Base-by-base conservation (phyloP, 2,888 invertebrate genomes). In the Apoderus coryli region DNA sequence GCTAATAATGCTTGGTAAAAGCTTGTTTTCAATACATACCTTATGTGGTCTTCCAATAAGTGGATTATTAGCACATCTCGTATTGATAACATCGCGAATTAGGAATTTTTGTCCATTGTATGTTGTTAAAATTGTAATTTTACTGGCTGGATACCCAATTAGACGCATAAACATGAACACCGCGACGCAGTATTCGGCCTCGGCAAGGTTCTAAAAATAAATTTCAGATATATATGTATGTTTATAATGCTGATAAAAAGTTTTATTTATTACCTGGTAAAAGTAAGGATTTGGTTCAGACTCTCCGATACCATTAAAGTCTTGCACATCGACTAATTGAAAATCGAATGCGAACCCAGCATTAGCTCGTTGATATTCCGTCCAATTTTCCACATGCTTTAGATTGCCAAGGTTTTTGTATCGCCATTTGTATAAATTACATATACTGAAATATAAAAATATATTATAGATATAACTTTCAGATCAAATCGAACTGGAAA, bases 51-150 rank as follows among this genome's bases (percentile, higher is more conserved):
- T 65, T 10, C 96, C 96, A 44, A 98, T 90, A 30, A 96, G 66
- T 1, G 93, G 89, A 64, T 98, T 98, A 37, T 77, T 78, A 1
- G 86, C 86, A 58, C 96, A 98, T 30, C 96, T 68, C 22, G 79
- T 77, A 53, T 86, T 81, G 34, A 98, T 80, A 4, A 99, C 93
- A 58, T 98, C 98, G 2, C 95, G 66, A 24, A 98, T 85, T 29
- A 98, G 68, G 59, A 95, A 92, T 53, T 98, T 98, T 59, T 98
- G 96, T 1, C 98, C 98, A 57, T 99, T 99, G 59, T 99, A 98
- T 0, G 98, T 98, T 2, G 98, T 98, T 26, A 98, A 65, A 45
- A 98, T 93, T 14, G 96, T 92, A 43, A 98, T 90, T 59, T 90
- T 89, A 36, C 86, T 81, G 0, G 95, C 85, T 1, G 96, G 90